Conservation (phyloP, 2,888 invertebrate species). For the Drepana falcataria region DNA sequence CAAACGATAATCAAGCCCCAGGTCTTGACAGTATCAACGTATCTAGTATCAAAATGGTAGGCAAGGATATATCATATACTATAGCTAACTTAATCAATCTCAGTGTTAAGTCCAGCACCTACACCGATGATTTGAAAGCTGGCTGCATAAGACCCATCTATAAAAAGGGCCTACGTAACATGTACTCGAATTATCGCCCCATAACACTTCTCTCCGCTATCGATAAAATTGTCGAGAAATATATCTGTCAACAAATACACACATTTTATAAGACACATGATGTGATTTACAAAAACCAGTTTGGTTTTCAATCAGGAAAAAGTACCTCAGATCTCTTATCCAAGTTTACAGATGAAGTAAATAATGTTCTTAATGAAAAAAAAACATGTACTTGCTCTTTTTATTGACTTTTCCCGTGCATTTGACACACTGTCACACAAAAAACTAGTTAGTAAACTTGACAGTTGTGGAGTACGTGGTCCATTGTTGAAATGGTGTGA, state of each 20-base stretch:
- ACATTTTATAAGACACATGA: slow-evolving; percentile 7
- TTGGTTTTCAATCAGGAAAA: slow-evolving; percentile 5
- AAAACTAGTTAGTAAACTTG: slow-evolving; percentile 7
- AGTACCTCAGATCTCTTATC: slow-evolving; percentile 5
- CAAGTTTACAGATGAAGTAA: slow-evolving; percentile 15
- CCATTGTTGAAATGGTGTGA: slow-evolving; percentile 7
- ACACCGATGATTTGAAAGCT: slow-evolving; percentile 16
- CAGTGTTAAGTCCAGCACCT: no score
- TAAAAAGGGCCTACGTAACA: slow-evolving; percentile 11
- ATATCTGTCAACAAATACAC: slow-evolving; percentile 9
- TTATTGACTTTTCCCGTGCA: slow-evolving; percentile 14
- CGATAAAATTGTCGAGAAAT: slow-evolving; percentile 19
- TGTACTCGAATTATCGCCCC: slow-evolving; percentile 12
- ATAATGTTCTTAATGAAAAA: slow-evolving; percentile 9
- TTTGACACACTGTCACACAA: slow-evolving; percentile 17
- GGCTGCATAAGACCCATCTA: slow-evolving; percentile 13
- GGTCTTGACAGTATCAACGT: slow-evolving; percentile 5
- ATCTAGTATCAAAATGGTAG: slow-evolving; percentile 8
- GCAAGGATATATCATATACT: background rate
- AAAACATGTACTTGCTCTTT: slow-evolving; percentile 7
- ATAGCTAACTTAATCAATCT: slow-evolving; percentile 20
- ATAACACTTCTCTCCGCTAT: slow-evolving; percentile 16
- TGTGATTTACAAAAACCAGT: slow-evolving; percentile 5
- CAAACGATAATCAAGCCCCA: slow-evolving; percentile 12
- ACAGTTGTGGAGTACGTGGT: slow-evolving; percentile 7